Base-by-base conservation (phyloP, 1,140 invertebrate species). In the Trichoplusia ni region DNA sequence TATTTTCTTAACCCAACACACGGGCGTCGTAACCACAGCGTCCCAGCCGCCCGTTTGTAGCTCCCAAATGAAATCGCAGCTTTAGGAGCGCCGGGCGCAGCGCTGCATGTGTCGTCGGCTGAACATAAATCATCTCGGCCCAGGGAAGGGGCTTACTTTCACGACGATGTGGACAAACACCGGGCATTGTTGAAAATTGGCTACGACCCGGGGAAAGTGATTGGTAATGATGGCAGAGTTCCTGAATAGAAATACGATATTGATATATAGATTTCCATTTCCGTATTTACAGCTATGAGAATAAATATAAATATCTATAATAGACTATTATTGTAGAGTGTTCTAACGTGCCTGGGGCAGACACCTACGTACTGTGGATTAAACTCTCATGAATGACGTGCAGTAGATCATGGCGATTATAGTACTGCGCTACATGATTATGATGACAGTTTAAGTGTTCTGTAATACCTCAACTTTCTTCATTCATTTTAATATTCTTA, bases 81-180 rank as follows among this genome's bases (percentile, higher is more conserved):
- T 84, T 80, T 75, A 76, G 80, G 53, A 76, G 69, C 76, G 70
- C 70, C 71, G 73, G 68, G 79, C 79, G 82, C 81, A 82, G 69
- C 81, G 80, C 79, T 86, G 84, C 84, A 89, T 85, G 84, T 89
- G 86, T 86, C 86, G 82, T 83, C 73, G 71, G 71, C 68, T 64
- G 70, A 60, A 49, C 74, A 82, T 86, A 85, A 87, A 87, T 89
- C 84, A 89, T 86, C 73, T 70, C 71, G 54, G 65, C 69, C 69
- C 69, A 66, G 56, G 64, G 46, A 61, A 64, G 69, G 75, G 77
- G 73, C 77, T 79, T 81, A 84, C 81, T 83, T 82, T 83, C 79
- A 78, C 81, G 73, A 79, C 69, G 62, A 60, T 56, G 67, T 56
- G 73, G 67, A 75, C 73, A 68, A 66, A 60, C 64, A 47, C 42